Conservation (phyloP, 2,797 vertebrate genomes). For the Epinephelus coioides region DNA sequence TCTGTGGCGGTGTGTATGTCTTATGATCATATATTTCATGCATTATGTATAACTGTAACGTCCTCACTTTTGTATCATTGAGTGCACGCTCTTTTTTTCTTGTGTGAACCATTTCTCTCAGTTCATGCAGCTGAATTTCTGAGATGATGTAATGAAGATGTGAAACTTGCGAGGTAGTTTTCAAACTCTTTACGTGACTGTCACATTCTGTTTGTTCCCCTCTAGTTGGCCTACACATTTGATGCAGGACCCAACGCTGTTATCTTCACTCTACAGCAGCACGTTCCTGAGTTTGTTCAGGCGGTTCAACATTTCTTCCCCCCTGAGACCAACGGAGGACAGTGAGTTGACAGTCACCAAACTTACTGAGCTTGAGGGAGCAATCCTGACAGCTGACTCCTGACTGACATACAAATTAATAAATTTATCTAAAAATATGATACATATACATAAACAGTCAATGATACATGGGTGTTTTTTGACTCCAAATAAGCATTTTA, state of each 20-base stretch:
- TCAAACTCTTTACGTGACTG: not conserved
- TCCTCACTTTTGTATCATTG: not conserved
- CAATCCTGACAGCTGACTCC: not conserved
- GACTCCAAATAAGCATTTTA: not conserved
- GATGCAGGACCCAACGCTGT: slow-evolving; percentile 97
- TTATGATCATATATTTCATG: not conserved
- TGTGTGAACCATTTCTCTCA: not conserved
- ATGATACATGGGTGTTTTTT: not conserved
- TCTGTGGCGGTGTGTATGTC: not conserved
- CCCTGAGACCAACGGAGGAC: slow-evolving; percentile 86
- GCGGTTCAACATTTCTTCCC: slow-evolving; percentile 91
- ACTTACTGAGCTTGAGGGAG: not conserved
- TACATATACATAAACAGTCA: not conserved
- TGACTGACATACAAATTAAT: not conserved
- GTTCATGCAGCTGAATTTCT: slow-evolving; percentile 38
- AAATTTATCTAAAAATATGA: not conserved
- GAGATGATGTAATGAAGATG: slow-evolving; percentile 58
- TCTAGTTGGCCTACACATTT: slow-evolving; percentile 94
- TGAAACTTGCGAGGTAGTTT: slow-evolving; percentile 57
- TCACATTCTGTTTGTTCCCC: slow-evolving; percentile 30
- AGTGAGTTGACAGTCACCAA: slow-evolving; percentile 83
- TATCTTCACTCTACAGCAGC: slow-evolving; percentile 89
- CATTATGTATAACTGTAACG: not conserved
- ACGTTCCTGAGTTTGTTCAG: slow-evolving; percentile 90
- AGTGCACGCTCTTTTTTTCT: not conserved